Evolutionary conservation across 2,113 vertebrate genomes (phyloP).

Genomic region (Morone chrysops): DNA sequence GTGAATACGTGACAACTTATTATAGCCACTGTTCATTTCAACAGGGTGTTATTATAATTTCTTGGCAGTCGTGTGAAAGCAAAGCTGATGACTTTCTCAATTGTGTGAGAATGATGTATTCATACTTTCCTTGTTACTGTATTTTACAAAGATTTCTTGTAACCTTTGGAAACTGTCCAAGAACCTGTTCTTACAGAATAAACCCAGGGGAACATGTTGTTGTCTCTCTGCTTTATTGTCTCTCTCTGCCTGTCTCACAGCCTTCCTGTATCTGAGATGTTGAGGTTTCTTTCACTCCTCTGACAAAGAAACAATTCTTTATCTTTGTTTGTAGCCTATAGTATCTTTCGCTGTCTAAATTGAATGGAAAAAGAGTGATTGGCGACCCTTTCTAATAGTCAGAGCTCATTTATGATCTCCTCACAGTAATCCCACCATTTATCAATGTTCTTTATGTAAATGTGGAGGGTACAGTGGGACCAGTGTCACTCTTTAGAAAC

Average conservation of each 20-base stretch:
- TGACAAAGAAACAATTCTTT: background rate
- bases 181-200: slow-evolving; percentile 33
- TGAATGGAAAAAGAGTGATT: slow-evolving; percentile 12
- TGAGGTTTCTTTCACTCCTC: background rate
- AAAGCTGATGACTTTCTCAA: slow-evolving; percentile 7
- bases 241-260: background rate
- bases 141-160: slow-evolving; percentile 36
- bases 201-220: slow-evolving; percentile 22
- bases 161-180: slow-evolving; percentile 38
- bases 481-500: background rate
- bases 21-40: background rate
- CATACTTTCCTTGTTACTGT: background rate
- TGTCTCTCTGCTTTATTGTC: background rate
- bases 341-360: background rate
- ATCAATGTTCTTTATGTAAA: background rate
- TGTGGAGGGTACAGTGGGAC: background rate
- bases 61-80: background rate
- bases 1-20: background rate
- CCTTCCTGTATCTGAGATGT: background rate
- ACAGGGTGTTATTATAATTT: background rate
- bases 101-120: slow-evolving; percentile 14
- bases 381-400: background rate
- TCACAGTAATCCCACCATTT: background rate
- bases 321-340: background rate
- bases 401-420: background rate